phyloP scores from a whole-genome alignment of 2,797 vertebrate genomes.

The Acanthopagrus latus region DNA sequence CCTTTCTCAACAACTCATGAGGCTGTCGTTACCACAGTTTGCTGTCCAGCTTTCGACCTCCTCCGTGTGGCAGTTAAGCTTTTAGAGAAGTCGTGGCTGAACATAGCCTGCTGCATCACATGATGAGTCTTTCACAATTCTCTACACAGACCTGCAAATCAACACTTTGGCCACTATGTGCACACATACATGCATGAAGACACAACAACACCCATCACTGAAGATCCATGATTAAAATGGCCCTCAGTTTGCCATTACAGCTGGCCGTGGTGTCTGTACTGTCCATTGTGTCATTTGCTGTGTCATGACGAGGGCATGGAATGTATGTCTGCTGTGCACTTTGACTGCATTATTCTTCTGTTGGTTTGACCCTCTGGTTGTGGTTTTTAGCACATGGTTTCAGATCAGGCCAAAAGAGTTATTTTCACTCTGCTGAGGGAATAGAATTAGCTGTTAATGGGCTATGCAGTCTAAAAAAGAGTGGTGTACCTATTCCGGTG shows the following conservation, averaged over 20 bases:
- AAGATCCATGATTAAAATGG: constrained; percentile 60
- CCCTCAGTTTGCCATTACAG: constrained; percentile 28
- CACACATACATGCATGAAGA: not conserved
- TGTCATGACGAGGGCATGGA: constrained; percentile 16
- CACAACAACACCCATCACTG: constrained; percentile 46
- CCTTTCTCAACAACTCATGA: constrained; percentile 73
- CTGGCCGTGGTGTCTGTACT: constrained; percentile 14
- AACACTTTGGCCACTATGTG: constrained; percentile 37
- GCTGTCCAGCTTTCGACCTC: constrained; percentile 42
- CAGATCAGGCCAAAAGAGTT: constrained; percentile 23
- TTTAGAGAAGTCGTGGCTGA: constrained; percentile 85
- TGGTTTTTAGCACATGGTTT: constrained; percentile 45
- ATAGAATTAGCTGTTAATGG: constrained; percentile 11
- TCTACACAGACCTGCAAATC: constrained; percentile 71
- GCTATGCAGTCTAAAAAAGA: constrained; percentile 7
- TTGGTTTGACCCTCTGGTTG: constrained; percentile 40
- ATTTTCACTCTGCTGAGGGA: constrained; percentile 25
- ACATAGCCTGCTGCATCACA: constrained; percentile 75
- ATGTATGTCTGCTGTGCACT: constrained; percentile 16
- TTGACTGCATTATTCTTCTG: constrained; percentile 22
- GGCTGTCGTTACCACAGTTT: constrained; percentile 68
- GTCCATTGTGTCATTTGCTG: constrained; percentile 29
- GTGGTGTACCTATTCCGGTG: not conserved
- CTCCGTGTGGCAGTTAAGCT: constrained; percentile 70
- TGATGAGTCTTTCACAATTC: constrained; percentile 75